Percentiles rank a stretch among this genome's conserved stretches.
These are phyloP conservation scores for Paralichthys olivaceus DNA, from an alignment of 2,113 vertebrate species.

Conservation along the genomic window DNA sequence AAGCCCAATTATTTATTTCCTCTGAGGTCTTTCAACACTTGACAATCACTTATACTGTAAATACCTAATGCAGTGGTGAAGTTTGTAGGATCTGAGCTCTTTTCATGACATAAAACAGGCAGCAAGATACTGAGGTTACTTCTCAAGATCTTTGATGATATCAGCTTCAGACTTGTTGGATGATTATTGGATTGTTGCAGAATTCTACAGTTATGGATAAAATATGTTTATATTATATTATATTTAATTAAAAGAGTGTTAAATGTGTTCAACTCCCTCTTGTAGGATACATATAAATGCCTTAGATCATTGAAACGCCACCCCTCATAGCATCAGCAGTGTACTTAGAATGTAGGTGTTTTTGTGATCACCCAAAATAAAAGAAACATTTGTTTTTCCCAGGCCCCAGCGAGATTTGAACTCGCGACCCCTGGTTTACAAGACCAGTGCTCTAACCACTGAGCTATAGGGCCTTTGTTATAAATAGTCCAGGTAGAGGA, in stretches of 20 bases:
- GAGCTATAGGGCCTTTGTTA: slow-evolving; percentile 56
- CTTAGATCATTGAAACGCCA: not conserved
- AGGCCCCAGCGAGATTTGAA: slow-evolving; percentile 63
- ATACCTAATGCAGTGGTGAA: not conserved
- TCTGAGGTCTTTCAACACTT: not conserved
- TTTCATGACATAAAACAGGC: not conserved
- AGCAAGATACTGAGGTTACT: not conserved
- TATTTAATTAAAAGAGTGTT: too few relatives aligned
- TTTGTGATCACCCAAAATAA: not conserved
- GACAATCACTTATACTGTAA: not conserved
- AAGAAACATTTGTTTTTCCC: accelerated
- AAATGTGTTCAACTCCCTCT: not conserved
- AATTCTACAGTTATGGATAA: not conserved
- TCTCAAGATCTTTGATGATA: not conserved
- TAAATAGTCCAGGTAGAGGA: accelerated
- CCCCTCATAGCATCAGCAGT: not conserved
- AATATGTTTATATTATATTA: not conserved
- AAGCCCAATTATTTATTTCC: not conserved
- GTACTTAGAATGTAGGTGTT: not conserved
- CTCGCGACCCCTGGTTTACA: slow-evolving; percentile 62
- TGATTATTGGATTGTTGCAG: not conserved
- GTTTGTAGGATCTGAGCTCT: not conserved
- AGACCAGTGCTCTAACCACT: slow-evolving; percentile 76
- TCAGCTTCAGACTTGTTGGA: not conserved
- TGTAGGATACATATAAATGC: not conserved